Evolutionary conservation across 2,888 invertebrate species (phyloP).

Genomic region (Caenorhabditis parvicauda): DNA sequence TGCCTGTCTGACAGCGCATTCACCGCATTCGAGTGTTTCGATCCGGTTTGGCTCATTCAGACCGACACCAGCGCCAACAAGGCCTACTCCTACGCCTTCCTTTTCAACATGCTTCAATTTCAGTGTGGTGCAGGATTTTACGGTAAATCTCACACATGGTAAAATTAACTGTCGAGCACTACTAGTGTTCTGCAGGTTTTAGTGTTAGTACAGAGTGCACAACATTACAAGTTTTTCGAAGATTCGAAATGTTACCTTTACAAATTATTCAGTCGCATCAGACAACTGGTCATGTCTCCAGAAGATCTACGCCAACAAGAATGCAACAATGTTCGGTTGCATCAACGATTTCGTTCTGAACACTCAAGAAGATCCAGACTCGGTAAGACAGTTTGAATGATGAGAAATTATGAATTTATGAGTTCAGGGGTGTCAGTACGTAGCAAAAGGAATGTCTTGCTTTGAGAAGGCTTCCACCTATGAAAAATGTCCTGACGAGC

Average conservation of each 20-base stretch:
- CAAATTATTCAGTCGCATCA: slow-evolving; percentile 26
- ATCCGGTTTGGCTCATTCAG: slow-evolving; percentile 12
- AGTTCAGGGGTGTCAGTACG: slow-evolving; percentile 31
- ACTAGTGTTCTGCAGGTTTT: too few relatives aligned
- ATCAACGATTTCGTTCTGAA: slow-evolving; percentile 29
- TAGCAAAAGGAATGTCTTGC: slow-evolving; percentile 30
- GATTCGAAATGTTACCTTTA: not conserved
- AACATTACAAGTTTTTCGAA: not conserved
- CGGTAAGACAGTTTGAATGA: slow-evolving; percentile 8
- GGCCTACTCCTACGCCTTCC: slow-evolving; percentile 33
- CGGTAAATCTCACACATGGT: slow-evolving; percentile 8
- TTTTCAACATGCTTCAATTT: slow-evolving; percentile 37
- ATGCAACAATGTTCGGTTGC: slow-evolving; percentile 28
- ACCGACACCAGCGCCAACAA: slow-evolving; percentile 17
- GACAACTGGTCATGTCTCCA: slow-evolving; percentile 40
- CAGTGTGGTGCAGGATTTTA: slow-evolving; percentile 45
- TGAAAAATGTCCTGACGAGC: slow-evolving; percentile 24
- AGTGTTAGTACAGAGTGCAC: too few relatives aligned
- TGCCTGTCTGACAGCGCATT: slow-evolving; percentile 24
- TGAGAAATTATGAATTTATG: not conserved
- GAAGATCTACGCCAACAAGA: slow-evolving; percentile 31
- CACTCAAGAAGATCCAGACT: slow-evolving; percentile 21
- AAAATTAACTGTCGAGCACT: not conserved
- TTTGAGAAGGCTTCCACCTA: slow-evolving; percentile 14
- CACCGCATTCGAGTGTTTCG: slow-evolving; percentile 32